These are phyloP conservation scores for Notoglanidium macrostoma DNA, from an alignment of 2,797 vertebrate genomes.

Conservation along the genomic window DNA sequence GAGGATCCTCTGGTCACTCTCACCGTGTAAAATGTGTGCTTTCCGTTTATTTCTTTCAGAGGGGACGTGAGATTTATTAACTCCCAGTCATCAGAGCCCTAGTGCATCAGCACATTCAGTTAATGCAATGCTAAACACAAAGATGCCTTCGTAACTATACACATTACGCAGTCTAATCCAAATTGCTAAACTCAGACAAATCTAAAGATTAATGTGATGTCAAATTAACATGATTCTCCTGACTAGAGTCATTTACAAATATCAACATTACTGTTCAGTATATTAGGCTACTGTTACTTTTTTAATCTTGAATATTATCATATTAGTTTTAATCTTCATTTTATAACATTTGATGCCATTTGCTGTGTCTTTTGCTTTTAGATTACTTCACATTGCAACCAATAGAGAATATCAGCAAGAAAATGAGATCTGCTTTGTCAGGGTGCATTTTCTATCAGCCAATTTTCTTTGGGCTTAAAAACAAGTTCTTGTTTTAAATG, in stretches of 20 bases:
- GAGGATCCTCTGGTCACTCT: not conserved
- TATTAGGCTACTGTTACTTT: not conserved
- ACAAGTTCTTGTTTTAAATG: not conserved
- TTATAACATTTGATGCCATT: not conserved
- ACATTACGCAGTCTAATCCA: not conserved
- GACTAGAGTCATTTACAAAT: not conserved
- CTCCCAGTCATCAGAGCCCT: not conserved
- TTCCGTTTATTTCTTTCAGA: not conserved
- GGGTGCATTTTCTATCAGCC: not conserved
- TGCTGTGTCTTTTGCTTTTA: not conserved
- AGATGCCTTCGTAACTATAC: not conserved
- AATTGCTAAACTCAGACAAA: not conserved
- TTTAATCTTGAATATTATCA: slow-evolving; percentile 2
- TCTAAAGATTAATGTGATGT: slow-evolving; percentile 6
- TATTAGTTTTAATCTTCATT: not conserved
- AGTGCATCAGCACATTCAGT: not conserved
- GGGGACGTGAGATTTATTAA: slow-evolving; percentile 2
- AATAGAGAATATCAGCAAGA: not conserved
- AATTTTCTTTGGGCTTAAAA: not conserved
- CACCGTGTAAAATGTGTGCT: not conserved
- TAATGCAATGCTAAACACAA: slow-evolving; percentile 4
- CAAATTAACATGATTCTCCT: not conserved
- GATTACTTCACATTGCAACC: not conserved
- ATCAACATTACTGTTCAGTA: not conserved
- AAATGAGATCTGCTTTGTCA: not conserved